Base-by-base conservation (phyloP, 2,888 invertebrate genomes). In the Ceramica pisi region DNA sequence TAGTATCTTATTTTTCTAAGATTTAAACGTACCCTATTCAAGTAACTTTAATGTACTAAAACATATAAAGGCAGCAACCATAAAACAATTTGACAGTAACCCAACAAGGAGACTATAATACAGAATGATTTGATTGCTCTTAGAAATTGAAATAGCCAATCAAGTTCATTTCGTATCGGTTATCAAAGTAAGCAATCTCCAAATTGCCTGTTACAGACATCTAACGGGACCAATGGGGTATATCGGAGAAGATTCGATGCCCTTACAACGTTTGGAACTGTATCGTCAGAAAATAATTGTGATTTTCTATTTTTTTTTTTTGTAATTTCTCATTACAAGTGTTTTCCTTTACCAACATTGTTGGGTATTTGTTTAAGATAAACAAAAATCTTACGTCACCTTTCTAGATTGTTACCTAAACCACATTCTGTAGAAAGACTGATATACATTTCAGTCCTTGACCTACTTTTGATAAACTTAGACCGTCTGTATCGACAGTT, bases 121-220 rank as follows among this genome's bases (percentile, higher is more conserved):
- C 4, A 53, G 16, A 71, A 38, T 75, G 64, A 75, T 67, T 66
- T 53, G 71, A 71, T 75, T 71, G 65, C 50, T 80, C 48, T 60
- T 38, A 64, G 60, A 80, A 71, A 78, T 80, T 75, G 71, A 80
- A 80, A 78, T 80, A 64, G 60, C 66, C 41, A 67, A 67, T 51
- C 38, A 71, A 61, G 71, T 56, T 57, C 26, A 60, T 80, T 75
- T 71, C 21, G 61, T 74, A 73, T 80, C 44, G 23, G 80, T 71
- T 78, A 78, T 75, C 71, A 80, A 75, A 80, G 71, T 80, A 75
- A 75, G 71, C 75, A 80, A 67, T 78, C 80, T 78, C 53, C 50
- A 80, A 80, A 78, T 80, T 71, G 80, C 41, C 67, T 75, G 71
- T 75, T 71, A 75, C 57, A 80, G 75, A 80, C 55, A 50, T 80